Conservation (phyloP, 1,140 invertebrate genomes). For the Acromyrmex heyeri region DNA sequence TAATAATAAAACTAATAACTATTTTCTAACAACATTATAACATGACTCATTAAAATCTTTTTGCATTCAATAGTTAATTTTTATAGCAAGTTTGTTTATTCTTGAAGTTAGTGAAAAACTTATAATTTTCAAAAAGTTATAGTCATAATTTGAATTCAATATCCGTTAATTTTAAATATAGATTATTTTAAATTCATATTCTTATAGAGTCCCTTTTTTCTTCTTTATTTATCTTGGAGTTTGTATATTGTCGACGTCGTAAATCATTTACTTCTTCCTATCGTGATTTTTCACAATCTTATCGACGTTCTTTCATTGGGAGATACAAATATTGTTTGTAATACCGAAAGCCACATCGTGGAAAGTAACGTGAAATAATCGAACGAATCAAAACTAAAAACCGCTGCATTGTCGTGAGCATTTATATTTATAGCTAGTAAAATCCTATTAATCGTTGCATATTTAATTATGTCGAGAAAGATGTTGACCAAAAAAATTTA, state of each 20-base stretch:
- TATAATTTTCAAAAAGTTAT: background rate
- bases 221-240: background rate
- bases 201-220: background rate
- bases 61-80: background rate
- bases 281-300: slow-evolving; percentile 3
- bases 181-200: background rate
- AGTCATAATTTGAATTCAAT: background rate
- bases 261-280: slow-evolving; percentile 57
- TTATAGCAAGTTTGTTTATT: background rate
- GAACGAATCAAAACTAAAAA: background rate
- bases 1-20: background rate
- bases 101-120: background rate
- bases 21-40: background rate
- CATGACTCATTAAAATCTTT: background rate
- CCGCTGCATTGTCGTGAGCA: background rate
- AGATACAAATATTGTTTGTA: slow-evolving; percentile 7
- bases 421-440: background rate
- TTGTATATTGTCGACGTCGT: background rate
- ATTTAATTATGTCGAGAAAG: background rate
- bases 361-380: background rate
- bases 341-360: background rate
- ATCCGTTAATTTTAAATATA: background rate
- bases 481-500: background rate
- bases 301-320: background rate
- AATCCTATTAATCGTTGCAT: background rate